These are phyloP conservation scores for Poecilobothrus nobilitatus DNA, from an alignment of 2,888 invertebrate genomes.

Conservation along the genomic window DNA sequence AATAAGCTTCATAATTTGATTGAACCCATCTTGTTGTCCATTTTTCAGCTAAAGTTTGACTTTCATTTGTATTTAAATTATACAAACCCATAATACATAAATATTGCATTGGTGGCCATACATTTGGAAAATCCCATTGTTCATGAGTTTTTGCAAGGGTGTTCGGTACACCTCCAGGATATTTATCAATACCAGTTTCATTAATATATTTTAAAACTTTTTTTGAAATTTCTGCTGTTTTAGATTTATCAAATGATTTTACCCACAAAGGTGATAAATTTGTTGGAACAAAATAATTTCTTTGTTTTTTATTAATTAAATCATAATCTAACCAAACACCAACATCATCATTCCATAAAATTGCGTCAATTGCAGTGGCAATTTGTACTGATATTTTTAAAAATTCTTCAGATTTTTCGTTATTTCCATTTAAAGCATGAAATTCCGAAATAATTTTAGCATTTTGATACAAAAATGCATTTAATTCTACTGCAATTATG, in stretches of 20 bases:
- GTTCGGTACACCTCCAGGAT: constrained; percentile 66
- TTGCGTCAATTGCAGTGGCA: constrained; percentile 43
- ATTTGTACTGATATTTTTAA: constrained; percentile 50
- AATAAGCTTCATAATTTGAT: constrained; percentile 63
- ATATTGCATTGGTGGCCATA: constrained; percentile 81
- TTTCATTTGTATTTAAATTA: constrained; percentile 53
- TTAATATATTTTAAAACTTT: constrained; percentile 58
- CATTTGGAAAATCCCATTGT: constrained; percentile 83
- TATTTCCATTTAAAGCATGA: constrained; percentile 48
- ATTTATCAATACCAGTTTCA: constrained; percentile 49
- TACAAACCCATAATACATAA: constrained; percentile 65
- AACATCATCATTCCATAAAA: constrained; percentile 74
- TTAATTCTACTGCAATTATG: constrained; percentile 79
- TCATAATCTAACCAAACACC: constrained; percentile 80
- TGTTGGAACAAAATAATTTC: constrained; percentile 65
- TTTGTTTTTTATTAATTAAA: constrained; percentile 50
- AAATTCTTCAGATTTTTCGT: constrained; percentile 51
- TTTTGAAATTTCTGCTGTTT: constrained; percentile 49
- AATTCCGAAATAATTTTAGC: constrained; percentile 60
- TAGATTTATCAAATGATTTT: constrained; percentile 52
- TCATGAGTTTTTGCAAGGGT: constrained; percentile 65
- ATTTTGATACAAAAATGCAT: constrained; percentile 73
- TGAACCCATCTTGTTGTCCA: constrained; percentile 68
- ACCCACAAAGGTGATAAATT: constrained; percentile 74
- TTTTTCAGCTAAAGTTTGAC: constrained; percentile 54